Evolutionary conservation across 2,797 vertebrate genomes (phyloP).

Genomic region (Premnoplex brunnescens): DNA sequence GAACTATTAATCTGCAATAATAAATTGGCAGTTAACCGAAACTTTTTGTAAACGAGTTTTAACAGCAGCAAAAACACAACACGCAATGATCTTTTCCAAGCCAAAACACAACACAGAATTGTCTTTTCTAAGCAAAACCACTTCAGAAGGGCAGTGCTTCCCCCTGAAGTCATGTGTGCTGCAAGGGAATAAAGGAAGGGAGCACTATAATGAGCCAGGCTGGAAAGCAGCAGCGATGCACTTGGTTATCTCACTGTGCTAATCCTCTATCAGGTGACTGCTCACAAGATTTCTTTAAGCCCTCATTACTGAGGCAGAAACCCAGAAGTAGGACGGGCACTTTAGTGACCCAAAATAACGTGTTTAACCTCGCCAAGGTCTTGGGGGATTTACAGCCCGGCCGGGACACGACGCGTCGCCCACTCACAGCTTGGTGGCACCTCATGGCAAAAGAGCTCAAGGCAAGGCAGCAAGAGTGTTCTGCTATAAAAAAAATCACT

Average conservation of each 20-base stretch:
- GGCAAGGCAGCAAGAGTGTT: background rate
- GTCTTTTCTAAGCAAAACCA: background rate
- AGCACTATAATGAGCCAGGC: background rate
- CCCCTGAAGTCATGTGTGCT: background rate
- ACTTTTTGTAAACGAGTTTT: background rate
- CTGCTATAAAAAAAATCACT: background rate
- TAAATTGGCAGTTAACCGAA: background rate
- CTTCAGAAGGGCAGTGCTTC: background rate
- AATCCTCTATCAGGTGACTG: conserved; percentile 84
- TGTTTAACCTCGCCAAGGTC: conserved; percentile 63
- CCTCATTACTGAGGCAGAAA: conserved; percentile 50
- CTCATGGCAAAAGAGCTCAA: background rate
- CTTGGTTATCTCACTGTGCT: conserved; percentile 56
- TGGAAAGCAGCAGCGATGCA: conserved; percentile 31
- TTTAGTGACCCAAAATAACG: conserved; percentile 55
- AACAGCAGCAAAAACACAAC: background rate
- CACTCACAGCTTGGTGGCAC: background rate
- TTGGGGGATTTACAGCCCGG: background rate
- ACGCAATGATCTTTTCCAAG: background rate
- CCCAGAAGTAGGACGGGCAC: conserved; percentile 41
- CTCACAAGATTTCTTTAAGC: conserved; percentile 79
- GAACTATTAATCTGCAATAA: background rate
- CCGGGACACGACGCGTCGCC: background rate
- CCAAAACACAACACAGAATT: background rate
- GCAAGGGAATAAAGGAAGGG: background rate